phyloP scores from a whole-genome alignment of 2,113 vertebrate genomes.

The Lutjanus erythropterus region DNA sequence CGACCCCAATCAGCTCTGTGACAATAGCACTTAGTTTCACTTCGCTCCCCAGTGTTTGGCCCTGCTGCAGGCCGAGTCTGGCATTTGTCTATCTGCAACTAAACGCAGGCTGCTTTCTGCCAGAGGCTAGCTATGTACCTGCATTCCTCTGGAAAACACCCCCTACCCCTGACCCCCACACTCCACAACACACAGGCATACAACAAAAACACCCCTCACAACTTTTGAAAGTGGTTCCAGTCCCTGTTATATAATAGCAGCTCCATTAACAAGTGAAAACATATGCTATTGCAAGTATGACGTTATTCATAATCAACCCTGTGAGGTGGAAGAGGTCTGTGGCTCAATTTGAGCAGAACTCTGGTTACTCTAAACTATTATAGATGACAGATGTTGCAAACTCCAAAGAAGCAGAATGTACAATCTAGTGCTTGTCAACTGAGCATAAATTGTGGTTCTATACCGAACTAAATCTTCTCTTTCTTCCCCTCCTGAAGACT shows the following conservation, averaged over 20 bases:
- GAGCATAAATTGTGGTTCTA: not conserved
- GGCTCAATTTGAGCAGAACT: slow-evolving; percentile 4
- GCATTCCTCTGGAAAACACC: slow-evolving; percentile 47
- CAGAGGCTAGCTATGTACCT: slow-evolving; percentile 52
- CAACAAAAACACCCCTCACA: not conserved
- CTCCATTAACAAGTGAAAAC: slow-evolving; percentile 58
- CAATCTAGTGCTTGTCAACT: not conserved
- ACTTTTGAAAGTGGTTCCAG: slow-evolving; percentile 33
- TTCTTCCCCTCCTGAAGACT: not conserved
- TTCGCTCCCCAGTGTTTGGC: slow-evolving; percentile 19
- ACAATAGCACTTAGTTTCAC: slow-evolving; percentile 46
- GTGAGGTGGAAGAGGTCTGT: not conserved
- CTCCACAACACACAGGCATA: not conserved
- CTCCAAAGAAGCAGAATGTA: not conserved
- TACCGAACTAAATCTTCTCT: not conserved
- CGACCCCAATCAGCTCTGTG: slow-evolving; percentile 55
- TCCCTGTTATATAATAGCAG: slow-evolving; percentile 51
- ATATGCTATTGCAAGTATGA: slow-evolving; percentile 35
- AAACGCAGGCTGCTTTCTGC: slow-evolving; percentile 56
- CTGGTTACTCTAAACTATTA: not conserved
- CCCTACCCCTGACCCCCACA: not conserved
- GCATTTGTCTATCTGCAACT: slow-evolving; percentile 25
- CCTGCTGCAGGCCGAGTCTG: slow-evolving; percentile 19
- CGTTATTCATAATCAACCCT: slow-evolving; percentile 18
- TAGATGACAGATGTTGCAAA: slow-evolving; percentile 9